These are phyloP conservation scores for Amphiprion percula DNA, from an alignment of 2,113 vertebrate genomes.

Conservation along the genomic window DNA sequence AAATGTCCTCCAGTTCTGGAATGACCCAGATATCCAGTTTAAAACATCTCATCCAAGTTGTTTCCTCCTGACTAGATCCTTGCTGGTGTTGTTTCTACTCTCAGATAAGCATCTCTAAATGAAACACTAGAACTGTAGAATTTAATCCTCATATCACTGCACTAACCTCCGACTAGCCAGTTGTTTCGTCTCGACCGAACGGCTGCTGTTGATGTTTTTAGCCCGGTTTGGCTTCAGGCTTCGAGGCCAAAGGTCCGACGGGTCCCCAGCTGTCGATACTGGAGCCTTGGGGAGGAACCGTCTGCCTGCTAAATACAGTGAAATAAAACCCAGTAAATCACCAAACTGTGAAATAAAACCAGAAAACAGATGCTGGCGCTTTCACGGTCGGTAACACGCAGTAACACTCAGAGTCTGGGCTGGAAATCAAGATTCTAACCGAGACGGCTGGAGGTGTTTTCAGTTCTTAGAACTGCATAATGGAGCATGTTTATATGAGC, in stretches of 20 bases:
- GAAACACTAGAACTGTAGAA: too few species aligned
- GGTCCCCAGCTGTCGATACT: constrained; percentile 48
- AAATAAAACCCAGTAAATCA: constrained; percentile 28
- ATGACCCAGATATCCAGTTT: too few species aligned
- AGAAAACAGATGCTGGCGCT: constrained; percentile 15
- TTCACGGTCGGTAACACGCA: constrained; percentile 26
- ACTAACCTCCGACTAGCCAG: not conserved
- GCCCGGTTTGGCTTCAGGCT: constrained; percentile 44
- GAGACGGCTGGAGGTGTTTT: not conserved
- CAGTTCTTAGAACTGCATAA: not conserved
- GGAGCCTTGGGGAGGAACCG: constrained; percentile 34
- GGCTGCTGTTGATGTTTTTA: constrained; percentile 37
- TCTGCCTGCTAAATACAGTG: constrained; percentile 35
- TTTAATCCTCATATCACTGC: not conserved
- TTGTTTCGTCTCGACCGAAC: not conserved
- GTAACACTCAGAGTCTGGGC: not conserved
- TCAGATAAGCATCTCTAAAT: too few species aligned
- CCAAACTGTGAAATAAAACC: constrained; percentile 45
- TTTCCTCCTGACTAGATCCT: too few species aligned
- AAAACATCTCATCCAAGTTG: too few species aligned
- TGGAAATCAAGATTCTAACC: constrained; percentile 26
- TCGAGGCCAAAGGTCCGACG: constrained; percentile 54
- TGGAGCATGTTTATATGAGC: not conserved
- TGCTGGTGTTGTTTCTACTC: too few species aligned
- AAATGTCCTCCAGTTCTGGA: too few species aligned